These are phyloP conservation scores for Acronicta leporina DNA, from an alignment of 2,888 invertebrate species.

Conservation along the genomic window DNA sequence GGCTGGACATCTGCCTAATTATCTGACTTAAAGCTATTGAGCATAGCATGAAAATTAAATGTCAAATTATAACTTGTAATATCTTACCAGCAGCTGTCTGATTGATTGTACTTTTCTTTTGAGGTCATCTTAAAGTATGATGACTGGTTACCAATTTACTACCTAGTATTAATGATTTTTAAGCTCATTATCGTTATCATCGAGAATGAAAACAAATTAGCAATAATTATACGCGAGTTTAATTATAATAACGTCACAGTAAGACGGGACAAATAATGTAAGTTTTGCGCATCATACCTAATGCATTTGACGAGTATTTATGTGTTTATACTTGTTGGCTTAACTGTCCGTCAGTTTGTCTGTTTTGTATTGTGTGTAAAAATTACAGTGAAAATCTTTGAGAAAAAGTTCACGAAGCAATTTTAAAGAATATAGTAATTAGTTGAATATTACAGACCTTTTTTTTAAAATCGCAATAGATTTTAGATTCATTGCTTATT, in stretches of 20 bases:
- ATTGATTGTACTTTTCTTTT: conserved; percentile 1
- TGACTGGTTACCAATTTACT: conserved; percentile 2
- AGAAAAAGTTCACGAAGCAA: conserved; percentile 7
- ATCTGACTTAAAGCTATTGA: no score
- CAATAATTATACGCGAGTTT: conserved; percentile 25
- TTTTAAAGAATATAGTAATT: no score
- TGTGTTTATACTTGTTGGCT: conserved; percentile 5
- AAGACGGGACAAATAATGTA: conserved; percentile 25
- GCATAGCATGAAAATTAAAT: no score
- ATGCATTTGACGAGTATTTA: conserved; percentile 19
- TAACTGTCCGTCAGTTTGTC: conserved; percentile 27
- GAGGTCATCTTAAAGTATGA: neutral
- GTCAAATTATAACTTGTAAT: no score
- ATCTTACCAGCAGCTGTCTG: conserved; percentile 10
- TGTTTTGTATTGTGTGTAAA: neutral
- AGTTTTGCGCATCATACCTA: conserved; percentile 26
- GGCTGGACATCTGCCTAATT: no score
- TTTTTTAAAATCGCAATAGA: no score
- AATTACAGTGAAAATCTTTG: neutral
- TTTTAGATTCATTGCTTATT: no score
- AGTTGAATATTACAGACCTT: neutral
- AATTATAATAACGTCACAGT: conserved; percentile 37
- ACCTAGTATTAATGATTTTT: conserved; percentile 2
- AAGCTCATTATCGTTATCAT: conserved; percentile 11
- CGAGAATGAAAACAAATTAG: conserved; percentile 15